Evolutionary conservation across 2,888 invertebrate species (phyloP).

Genomic region (Phoronis australis): DNA sequence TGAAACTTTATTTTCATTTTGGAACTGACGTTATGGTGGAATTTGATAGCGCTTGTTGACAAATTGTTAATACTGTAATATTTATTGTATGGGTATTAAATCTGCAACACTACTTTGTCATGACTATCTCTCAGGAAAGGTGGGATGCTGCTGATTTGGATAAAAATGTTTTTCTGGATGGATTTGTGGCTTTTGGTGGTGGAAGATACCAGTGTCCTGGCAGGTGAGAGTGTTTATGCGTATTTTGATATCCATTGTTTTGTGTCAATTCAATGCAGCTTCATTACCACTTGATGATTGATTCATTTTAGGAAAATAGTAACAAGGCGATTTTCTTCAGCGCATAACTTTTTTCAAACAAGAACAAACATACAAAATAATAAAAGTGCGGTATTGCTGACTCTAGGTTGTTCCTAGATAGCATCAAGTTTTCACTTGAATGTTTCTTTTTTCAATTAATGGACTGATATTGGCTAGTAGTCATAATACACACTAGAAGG

Average conservation of each 20-base stretch:
- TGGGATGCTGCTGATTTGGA: conserved; percentile 26
- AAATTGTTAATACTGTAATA: no score
- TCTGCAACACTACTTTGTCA: no score
- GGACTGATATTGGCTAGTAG: no score
- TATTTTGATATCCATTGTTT: not conserved
- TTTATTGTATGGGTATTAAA: no score
- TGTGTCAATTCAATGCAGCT: not conserved
- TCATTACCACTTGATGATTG: not conserved
- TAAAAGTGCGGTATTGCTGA: no score
- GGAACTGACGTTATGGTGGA: not conserved
- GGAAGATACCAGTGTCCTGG: conserved; percentile 46
- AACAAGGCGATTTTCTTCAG: not conserved
- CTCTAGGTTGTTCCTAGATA: no score
- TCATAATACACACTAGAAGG: no score
- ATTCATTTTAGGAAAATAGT: not conserved
- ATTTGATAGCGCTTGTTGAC: no score
- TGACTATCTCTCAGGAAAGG: conserved; percentile 26
- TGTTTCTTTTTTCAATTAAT: no score
- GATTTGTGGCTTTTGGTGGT: conserved; percentile 43
- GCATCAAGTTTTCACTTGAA: no score
- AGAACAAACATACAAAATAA: no score
- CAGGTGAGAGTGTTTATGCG: conserved; percentile 20
- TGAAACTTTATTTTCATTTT: not conserved
- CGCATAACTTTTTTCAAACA: not conserved
- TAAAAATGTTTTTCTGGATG: conserved; percentile 31